Evolutionary conservation across 30 jellyfish, hydroid and myxozoan species (phyloP), one percentile per base, ranked within the genome.

Genomic region (Catostylus mosaicus): DNA sequence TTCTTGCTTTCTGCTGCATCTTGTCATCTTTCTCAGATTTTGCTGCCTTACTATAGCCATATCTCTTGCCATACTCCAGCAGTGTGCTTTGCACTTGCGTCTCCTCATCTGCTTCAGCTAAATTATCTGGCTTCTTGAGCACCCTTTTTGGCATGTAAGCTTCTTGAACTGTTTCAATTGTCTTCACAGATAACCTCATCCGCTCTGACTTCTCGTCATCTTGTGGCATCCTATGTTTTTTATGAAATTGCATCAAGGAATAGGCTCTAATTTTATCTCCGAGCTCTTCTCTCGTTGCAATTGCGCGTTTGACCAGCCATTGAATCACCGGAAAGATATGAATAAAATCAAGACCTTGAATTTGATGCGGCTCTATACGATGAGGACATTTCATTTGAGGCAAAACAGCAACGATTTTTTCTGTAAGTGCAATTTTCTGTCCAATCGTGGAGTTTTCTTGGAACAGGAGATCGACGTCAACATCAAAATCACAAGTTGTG

Each of bases 361-460:
- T 94, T 68, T 94, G 99, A 94, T 94, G 99, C 18, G 99, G 99
- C 73, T 94, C 99, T 30, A 94, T 88, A 52, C 90, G 96, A 51
- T 94, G 99, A 9, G 99, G 99, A 60, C 99, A 94, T 79, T 94
- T 94, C 97, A 94, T 88, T 32, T 80, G 83, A 5, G 97, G 97
- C 67, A 94, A 70, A 61, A 89, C 97, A 22, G 97, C 97, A 34
- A 94, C 97, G 32, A 94, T 94, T 66, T 94, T 94, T 81, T 94
- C 99, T 2, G 97, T 88, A 47, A 94, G 83, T 6, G 97, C 97
- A 34, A 94, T 94, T 71, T 94, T 94, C 56, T 94, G 97, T 7
- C 97, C 97, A 43, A 94, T 94, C 2, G 97, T 88, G 5, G 97
- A 94, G 59, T 94, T 94, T 69, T 94, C 99, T 84, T 88, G 97